phyloP scores from a whole-genome alignment of 2,888 invertebrate genomes.

The Pachycephus smyrnensis region DNA sequence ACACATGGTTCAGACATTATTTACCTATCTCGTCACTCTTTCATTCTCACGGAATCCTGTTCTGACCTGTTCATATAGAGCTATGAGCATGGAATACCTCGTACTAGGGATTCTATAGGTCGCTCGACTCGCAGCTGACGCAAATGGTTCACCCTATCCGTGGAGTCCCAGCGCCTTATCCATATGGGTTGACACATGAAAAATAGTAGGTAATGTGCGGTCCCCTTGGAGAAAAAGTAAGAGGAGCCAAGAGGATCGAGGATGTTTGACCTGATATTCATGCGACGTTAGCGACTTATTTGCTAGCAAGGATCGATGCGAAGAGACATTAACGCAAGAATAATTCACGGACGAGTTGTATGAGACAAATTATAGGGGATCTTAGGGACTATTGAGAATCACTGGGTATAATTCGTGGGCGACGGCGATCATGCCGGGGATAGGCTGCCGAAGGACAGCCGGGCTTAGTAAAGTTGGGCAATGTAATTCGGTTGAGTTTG shows the following conservation, averaged over 20 bases:
- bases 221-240: neutral
- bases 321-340: neutral
- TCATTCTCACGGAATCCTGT: neutral
- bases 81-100: neutral
- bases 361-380: neutral
- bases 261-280: neutral
- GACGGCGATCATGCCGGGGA: neutral
- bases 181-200: constrained; percentile 17
- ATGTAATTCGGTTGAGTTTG: neutral
- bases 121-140: constrained; percentile 12
- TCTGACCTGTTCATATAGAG: neutral
- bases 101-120: neutral
- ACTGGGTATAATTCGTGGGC: neutral
- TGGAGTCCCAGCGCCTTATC: constrained; percentile 3
- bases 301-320: neutral
- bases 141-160: constrained; percentile 14
- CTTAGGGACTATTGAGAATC: neutral
- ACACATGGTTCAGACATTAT: neutral
- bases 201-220: constrained; percentile 7
- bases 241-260: neutral
- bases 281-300: neutral
- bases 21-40: neutral
- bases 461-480: neutral
- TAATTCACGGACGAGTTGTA: neutral
- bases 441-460: neutral